Percentiles rank a stretch among this genome's conserved stretches.
Evolutionary conservation across 2,797 vertebrate species (phyloP).

Genomic region (Knipowitschia caucasica): DNA sequence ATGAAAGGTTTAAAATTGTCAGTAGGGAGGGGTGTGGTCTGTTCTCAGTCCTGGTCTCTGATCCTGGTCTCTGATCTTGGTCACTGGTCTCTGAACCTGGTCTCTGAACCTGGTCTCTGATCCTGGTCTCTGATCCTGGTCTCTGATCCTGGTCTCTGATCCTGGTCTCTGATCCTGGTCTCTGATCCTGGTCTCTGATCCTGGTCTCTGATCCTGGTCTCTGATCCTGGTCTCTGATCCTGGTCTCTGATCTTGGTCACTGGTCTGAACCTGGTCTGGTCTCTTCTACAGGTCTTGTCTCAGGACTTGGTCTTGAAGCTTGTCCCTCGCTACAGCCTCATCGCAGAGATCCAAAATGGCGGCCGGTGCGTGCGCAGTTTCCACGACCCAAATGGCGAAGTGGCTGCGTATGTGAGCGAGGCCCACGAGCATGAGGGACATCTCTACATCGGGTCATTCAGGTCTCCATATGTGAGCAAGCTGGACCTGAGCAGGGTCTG

Average conservation of each 20-base stretch:
- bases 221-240: background rate
- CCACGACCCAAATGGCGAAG: constrained; percentile 86
- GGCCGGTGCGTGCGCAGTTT: constrained; percentile 87
- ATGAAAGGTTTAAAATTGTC: too few relatives aligned
- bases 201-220: background rate
- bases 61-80: background rate
- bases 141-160: background rate
- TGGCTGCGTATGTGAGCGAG: constrained; percentile 83
- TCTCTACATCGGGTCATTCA: constrained; percentile 91
- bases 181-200: background rate
- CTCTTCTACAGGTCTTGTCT: constrained; percentile 81
- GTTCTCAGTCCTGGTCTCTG: background rate
- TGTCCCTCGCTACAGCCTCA: constrained; percentile 87
- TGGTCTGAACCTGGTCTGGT: too few relatives aligned
- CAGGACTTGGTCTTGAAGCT: constrained; percentile 85
- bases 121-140: background rate
- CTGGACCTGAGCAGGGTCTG: constrained; percentile 75
- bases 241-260: background rate
- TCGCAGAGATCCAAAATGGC: constrained; percentile 87
- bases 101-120: background rate
- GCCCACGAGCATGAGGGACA: constrained; percentile 85
- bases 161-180: background rate
- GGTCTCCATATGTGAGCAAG: constrained; percentile 84
- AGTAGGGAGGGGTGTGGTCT: too few relatives aligned
- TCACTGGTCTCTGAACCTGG: background rate